Base-by-base conservation (phyloP, 2,888 invertebrate genomes). In the Dermolepida albohirtum region DNA sequence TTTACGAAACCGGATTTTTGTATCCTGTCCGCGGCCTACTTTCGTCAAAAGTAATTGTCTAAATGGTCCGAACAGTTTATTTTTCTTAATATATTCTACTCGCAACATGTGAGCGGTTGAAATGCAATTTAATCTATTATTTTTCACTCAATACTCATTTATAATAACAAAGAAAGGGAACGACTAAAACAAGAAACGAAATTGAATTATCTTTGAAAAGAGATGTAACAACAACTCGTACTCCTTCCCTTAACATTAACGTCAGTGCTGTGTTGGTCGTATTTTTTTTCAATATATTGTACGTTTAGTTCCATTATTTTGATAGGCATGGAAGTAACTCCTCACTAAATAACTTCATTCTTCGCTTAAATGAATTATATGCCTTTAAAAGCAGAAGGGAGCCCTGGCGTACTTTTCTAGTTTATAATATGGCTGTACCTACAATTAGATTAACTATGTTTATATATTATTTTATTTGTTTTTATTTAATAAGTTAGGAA, bases 1-100 rank as follows among this genome's bases (percentile, higher is more conserved):
- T 49, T 67, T 68, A 68, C 67, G 64, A 62, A 68, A 68, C 67
- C 67, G 67, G 67, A 68, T 63, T 68, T 63, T 55, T 63, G 63
- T 68, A 64, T 68, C 67, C 67, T 62, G 64, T 43, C 34, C n/a
- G 12, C 54, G 67, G 64, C 67, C 67, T 54, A 68, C 67, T 64
- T 68, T 63, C 67, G 44, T 52, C 54, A 14, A 43, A 51, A 51
- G 29, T 51, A 51, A 65, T 65, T 43, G 54, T 47, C 64, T 54
- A 54, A 65, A 65, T 54, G 52, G 52, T 47, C 54, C 64, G 54
- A 54, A 40, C 34, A 16, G 64, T 65, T 65, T 65, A 54, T 65
- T 54, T 65, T 54, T 54, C 64, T 34, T 65, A 52, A 54, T 65
- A 65, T 62, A 29, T 62, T 62, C 59, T 44, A 11, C 47, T 27